Percentiles rank a stretch among this genome's conserved stretches.
phyloP scores from a whole-genome alignment of 2,797 vertebrate species.

The Kryptopterus vitreolus region DNA sequence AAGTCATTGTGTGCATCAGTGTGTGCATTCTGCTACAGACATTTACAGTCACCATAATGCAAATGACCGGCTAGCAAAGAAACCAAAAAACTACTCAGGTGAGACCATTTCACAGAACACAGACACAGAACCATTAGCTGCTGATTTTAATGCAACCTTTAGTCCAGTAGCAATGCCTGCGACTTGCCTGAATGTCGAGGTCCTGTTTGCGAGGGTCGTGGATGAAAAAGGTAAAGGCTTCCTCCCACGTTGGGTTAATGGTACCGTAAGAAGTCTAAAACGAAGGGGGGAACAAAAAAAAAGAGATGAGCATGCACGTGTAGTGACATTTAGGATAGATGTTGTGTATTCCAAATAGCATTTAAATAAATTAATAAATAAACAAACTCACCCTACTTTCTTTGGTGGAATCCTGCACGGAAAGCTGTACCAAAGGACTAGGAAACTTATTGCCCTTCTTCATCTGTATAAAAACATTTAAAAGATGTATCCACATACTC shows the following conservation, averaged over 20 bases:
- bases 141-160: neutral
- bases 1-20: too few species aligned
- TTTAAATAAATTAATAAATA: too few species aligned
- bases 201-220: slow-evolving; percentile 85
- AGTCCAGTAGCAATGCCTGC: neutral
- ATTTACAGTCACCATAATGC: neutral
- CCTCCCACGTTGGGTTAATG: slow-evolving; percentile 84
- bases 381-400: slow-evolving; percentile 85
- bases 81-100: neutral
- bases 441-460: slow-evolving; percentile 89
- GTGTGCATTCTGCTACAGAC: too few species aligned
- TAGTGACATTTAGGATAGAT: too few species aligned
- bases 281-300: neutral
- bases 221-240: slow-evolving; percentile 92
- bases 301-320: too few species aligned
- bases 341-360: neutral
- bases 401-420: slow-evolving; percentile 83
- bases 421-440: slow-evolving; percentile 86
- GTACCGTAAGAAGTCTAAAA: slow-evolving; percentile 80
- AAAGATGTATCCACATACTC: neutral
- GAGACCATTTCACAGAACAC: neutral
- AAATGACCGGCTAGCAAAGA: neutral
- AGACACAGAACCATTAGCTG: neutral
- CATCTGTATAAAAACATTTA: slow-evolving; percentile 69
- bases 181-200: slow-evolving; percentile 82